Conservation (phyloP, 1,140 invertebrate species). For the Zophobas morio region DNA sequence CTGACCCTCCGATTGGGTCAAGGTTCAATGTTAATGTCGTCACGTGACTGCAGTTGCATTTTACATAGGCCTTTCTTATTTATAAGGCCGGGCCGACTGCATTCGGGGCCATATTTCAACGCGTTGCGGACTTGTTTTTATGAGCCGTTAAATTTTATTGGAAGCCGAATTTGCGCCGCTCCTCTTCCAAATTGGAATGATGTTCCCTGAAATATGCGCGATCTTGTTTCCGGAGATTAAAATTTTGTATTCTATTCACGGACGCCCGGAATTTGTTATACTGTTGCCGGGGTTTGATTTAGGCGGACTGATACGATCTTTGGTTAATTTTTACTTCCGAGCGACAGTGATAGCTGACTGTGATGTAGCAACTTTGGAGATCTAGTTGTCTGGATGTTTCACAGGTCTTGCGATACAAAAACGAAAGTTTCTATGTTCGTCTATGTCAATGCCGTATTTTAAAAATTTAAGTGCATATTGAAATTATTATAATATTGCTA, state of each 20-base stretch:
- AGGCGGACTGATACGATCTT: background rate
- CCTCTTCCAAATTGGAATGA: background rate
- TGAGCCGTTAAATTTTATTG: conserved; percentile 10
- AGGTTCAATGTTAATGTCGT: conserved; percentile 61
- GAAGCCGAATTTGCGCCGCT: conserved; percentile 5
- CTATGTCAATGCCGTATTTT: no score
- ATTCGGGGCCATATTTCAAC: conserved; percentile 11
- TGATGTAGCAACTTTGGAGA: no score
- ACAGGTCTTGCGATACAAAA: no score
- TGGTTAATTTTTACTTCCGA: no score
- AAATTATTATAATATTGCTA: no score
- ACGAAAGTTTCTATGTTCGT: no score
- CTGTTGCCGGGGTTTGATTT: background rate
- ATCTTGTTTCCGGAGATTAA: conserved; percentile 17
- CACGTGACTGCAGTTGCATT: conserved; percentile 59
- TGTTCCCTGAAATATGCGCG: conserved; percentile 2
- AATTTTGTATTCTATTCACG: conserved; percentile 16
- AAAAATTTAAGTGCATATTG: no score
- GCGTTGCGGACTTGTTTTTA: conserved; percentile 9
- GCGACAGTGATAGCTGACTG: no score
- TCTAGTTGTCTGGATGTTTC: no score
- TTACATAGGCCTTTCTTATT: conserved; percentile 55
- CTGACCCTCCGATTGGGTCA: conserved; percentile 61
- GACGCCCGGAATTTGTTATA: background rate
- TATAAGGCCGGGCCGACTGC: conserved; percentile 33